Percentiles rank a stretch among this genome's conserved stretches.
Evolutionary conservation across 2,888 invertebrate species (phyloP).

Genomic region (Cyclophora albipunctata): DNA sequence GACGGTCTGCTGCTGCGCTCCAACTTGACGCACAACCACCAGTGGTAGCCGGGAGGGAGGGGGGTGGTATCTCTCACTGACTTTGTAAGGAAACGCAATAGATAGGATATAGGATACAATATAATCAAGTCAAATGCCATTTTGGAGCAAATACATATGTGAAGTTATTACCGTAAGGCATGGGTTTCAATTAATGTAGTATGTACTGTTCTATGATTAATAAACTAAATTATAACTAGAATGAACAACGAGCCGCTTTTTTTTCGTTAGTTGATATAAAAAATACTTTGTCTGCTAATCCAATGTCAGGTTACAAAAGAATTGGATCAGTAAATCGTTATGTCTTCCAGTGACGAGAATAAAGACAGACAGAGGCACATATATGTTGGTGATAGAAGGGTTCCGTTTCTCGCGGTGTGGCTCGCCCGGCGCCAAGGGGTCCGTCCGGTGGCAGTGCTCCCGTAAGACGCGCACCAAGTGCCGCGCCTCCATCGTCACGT

Average conservation of each 20-base stretch:
- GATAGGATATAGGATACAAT: no score
- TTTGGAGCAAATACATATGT: neutral
- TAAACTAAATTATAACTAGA: no score
- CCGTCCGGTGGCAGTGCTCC: slow-evolving; percentile 28
- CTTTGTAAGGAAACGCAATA: no score
- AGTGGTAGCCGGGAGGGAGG: neutral
- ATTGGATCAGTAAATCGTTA: no score
- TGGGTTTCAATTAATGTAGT: no score
- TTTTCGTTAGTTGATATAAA: no score
- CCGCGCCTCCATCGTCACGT: slow-evolving; percentile 27
- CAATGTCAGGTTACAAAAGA: no score
- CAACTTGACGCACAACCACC: slow-evolving; percentile 23
- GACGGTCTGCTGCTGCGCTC: slow-evolving; percentile 11
- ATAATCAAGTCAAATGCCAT: no score
- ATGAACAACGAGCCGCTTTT: no score
- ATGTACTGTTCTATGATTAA: no score
- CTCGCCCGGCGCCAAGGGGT: slow-evolving; percentile 19
- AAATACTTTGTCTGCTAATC: no score
- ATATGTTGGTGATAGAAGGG: slow-evolving; percentile 37
- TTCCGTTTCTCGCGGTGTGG: slow-evolving; percentile 41
- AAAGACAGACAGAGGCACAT: slow-evolving; percentile 35
- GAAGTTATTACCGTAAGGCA: neutral
- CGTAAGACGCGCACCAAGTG: slow-evolving; percentile 29
- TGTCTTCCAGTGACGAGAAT: slow-evolving; percentile 32
- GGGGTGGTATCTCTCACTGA: no score